Percentiles rank a stretch among this genome's conserved stretches.
Conservation (phyloP, 2,888 invertebrate genomes). For the Steromphala cineraria region DNA sequence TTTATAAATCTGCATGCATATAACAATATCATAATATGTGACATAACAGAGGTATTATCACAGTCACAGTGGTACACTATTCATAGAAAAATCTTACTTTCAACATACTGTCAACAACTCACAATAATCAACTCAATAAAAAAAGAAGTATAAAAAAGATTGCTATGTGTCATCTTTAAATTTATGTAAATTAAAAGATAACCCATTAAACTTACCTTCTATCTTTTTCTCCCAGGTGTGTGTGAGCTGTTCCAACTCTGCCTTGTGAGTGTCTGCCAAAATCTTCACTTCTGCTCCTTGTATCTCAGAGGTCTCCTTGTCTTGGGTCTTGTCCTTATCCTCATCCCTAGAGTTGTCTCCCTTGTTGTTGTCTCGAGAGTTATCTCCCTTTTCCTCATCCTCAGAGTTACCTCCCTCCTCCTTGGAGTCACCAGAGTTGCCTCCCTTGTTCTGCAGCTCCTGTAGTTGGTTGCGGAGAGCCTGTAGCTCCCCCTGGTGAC, state of each 20-base stretch:
- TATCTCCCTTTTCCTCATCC: neutral
- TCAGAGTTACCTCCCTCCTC: neutral
- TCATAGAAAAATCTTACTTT: too few species aligned
- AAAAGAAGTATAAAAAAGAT: too few species aligned
- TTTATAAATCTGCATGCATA: too few species aligned
- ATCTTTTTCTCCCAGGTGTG: constrained; percentile 13
- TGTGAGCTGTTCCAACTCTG: constrained; percentile 40
- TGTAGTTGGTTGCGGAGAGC: constrained; percentile 42
- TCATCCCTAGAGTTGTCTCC: neutral
- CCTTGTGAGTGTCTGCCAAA: constrained; percentile 37
- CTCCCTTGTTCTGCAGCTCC: constrained; percentile 30
- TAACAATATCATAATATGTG: too few species aligned
- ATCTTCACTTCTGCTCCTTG: neutral
- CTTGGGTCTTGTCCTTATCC: neutral
- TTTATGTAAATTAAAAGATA: too few species aligned
- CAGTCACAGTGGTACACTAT: too few species aligned
- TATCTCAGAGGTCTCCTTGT: constrained; percentile 9
- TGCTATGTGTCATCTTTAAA: too few species aligned
- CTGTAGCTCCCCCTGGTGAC: constrained; percentile 47
- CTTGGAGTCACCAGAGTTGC: too few species aligned
- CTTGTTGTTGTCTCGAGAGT: too few species aligned
- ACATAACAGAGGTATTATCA: too few species aligned
- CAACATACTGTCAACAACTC: too few species aligned
- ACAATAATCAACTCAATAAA: too few species aligned
- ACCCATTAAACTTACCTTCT: neutral